Base-by-base conservation (phyloP, 92 coral and sea anemone species). In the Zoanthus gigantus region DNA sequence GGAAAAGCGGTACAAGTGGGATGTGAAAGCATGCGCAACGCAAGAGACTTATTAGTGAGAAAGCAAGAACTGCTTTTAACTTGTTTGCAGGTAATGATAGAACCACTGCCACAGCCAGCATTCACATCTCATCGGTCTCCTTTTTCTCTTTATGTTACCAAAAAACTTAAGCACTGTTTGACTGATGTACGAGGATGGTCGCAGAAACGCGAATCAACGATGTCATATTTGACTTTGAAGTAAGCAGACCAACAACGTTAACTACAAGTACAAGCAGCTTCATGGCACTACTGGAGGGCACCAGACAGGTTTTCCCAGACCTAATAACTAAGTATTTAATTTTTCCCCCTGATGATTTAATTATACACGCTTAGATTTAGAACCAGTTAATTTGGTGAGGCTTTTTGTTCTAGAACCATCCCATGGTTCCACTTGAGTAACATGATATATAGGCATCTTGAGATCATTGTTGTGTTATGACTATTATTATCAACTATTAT, bases 61-160 rank as follows among this genome's bases (percentile, higher is more conserved):
- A 61, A 61, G 68, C 29, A 88, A n/a, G 92, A 91, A 84, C 56
- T 88, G 9, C 60, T 91, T 15, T 83, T 89, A 76, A 91, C 91
- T 10, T 91, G 91, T 63, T 76, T 91, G 56, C 63, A 82, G 71
- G 91, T 88, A 50, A 87, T 91, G 74, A 91, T 88, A 91, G 85
- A 88, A 60, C 91, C 91, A 37, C n/a, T 68, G 53, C 84, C 92
- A 23, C 78, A 63, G 56, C 84, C 89, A 42, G 50, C 63, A 85
- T 17, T 17, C 68, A 61, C 84, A n/a, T 34, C 69, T 66, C 32
- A 65, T 17, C 89, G 77, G 80, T 85, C 80, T 48, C 81, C 61
- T 34, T 61, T n/a, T 61, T 61, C 29, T 61, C 68, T 61, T 61
- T 61, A 61, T 61, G 30, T 61, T 61, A 85, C 94, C 63, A 89